A percentile compares a stretch with the other conserved stretches of the same genome.
Evolutionary conservation across 2,113 vertebrate genomes (phyloP).

Genomic region (Leptobrachium ailaonicum): DNA sequence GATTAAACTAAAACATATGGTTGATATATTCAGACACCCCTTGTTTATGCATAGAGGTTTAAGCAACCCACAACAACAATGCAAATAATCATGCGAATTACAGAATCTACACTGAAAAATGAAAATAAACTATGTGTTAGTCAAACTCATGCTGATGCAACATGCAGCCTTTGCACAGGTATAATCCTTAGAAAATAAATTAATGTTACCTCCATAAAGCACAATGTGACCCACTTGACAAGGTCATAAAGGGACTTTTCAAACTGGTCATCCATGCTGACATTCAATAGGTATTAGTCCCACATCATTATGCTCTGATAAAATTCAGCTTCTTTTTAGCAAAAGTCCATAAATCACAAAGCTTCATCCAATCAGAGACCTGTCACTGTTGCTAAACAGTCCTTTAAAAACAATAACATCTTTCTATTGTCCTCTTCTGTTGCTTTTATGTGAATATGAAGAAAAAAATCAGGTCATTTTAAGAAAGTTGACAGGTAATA

Average conservation of each 20-base stretch:
- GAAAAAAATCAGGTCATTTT: constrained; percentile 68
- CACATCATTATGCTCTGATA: constrained; percentile 77
- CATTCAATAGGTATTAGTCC: constrained; percentile 68
- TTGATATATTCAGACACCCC: constrained; percentile 12
- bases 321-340: constrained; percentile 70
- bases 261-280: constrained; percentile 42
- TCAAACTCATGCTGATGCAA: constrained; percentile 23
- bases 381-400: constrained; percentile 82
- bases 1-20: constrained; percentile 12
- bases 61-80: constrained; percentile 1
- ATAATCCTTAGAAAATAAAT: constrained; percentile 39
- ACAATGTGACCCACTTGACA: background rate
- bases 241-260: constrained; percentile 13
- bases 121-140: constrained; percentile 34
- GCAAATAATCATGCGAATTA: constrained; percentile 35
- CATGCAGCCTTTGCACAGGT: constrained; percentile 28
- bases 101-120: constrained; percentile 33
- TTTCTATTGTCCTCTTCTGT: constrained; percentile 80
- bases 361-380: constrained; percentile 78
- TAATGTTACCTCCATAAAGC: constrained; percentile 13
- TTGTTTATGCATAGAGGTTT: constrained; percentile 13
- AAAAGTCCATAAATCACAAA: constrained; percentile 80
- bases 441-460: constrained; percentile 75
- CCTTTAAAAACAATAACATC: constrained; percentile 62
- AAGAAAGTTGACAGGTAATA: constrained; percentile 64